These are phyloP conservation scores for Struthio camelus DNA, from an alignment of 2,113 vertebrate species.

Conservation along the genomic window DNA sequence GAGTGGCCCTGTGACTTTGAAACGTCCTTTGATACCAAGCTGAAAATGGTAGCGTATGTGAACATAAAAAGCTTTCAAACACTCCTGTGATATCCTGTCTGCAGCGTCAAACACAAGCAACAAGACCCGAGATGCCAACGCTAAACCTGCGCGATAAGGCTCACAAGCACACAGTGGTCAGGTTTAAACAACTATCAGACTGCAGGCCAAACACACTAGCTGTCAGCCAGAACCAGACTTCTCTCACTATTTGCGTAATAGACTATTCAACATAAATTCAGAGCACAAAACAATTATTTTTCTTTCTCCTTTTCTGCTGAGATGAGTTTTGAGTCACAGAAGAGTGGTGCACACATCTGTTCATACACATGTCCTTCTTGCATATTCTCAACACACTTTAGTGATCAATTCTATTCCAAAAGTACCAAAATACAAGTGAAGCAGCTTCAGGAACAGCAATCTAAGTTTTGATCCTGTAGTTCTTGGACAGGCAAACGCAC, in stretches of 20 bases:
- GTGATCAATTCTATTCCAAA: not conserved
- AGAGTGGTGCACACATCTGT: not conserved
- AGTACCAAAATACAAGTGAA: not conserved
- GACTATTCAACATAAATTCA: not conserved
- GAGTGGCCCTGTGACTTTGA: not conserved
- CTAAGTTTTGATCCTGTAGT: not conserved
- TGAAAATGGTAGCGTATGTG: not conserved
- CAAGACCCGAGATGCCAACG: fast-evolving
- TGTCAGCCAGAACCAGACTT: not conserved
- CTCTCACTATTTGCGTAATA: not conserved
- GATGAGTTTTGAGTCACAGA: not conserved
- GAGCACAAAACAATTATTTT: not conserved
- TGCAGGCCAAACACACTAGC: not conserved
- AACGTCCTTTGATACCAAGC: not conserved
- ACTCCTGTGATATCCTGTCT: not conserved
- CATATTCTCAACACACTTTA: not conserved
- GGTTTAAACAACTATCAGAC: not conserved
- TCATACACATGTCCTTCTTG: not conserved
- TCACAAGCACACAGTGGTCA: not conserved
- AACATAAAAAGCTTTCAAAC: not conserved
- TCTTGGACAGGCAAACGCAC: not conserved
- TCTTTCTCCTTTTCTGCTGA: not conserved
- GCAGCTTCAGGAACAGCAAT: not conserved
- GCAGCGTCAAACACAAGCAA: not conserved
- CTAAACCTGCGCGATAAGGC: not conserved